These are phyloP conservation scores for Pheosia tremula DNA, from an alignment of 2,888 invertebrate species.

Conservation along the genomic window DNA sequence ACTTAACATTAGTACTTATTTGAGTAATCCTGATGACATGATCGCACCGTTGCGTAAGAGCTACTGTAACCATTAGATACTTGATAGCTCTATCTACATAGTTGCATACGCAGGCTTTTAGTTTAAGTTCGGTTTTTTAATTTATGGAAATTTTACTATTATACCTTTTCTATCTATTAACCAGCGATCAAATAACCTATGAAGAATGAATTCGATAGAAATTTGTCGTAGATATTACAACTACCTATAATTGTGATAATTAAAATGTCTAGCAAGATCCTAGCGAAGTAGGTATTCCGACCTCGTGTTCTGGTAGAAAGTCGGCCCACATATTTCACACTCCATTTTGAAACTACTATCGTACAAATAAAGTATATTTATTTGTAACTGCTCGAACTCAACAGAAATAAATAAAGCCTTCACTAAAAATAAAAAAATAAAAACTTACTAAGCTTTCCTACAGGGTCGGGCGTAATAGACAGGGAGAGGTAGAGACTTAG, in stretches of 20 bases:
- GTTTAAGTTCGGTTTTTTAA: too few relatives aligned
- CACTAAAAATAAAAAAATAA: conserved; percentile 62
- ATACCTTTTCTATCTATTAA: too few relatives aligned
- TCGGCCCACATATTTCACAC: conserved; percentile 28
- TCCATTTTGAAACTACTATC: conserved; percentile 23
- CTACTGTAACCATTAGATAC: conserved; percentile 14
- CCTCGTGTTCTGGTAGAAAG: conserved; percentile 15
- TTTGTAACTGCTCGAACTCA: conserved; percentile 67
- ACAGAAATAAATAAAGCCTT: conserved; percentile 78
- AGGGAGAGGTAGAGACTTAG: conserved; percentile 49
- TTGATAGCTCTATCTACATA: background rate
- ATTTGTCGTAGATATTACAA: too few relatives aligned
- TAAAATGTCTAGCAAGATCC: too few relatives aligned
- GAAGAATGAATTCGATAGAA: too few relatives aligned
- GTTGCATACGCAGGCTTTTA: background rate
- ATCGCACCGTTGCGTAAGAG: conserved; percentile 21
- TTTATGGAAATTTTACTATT: too few relatives aligned
- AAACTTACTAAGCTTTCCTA: conserved; percentile 70
- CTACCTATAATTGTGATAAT: too few relatives aligned
- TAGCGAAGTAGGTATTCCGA: background rate
- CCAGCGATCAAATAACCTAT: too few relatives aligned
- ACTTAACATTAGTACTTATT: conserved; percentile 33
- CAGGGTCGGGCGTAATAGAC: conserved; percentile 63
- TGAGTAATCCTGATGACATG: conserved; percentile 25
- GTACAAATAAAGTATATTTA: conserved; percentile 55